Conservation (phyloP, 2,113 vertebrate genomes). For the Sisor rabdophorus region DNA sequence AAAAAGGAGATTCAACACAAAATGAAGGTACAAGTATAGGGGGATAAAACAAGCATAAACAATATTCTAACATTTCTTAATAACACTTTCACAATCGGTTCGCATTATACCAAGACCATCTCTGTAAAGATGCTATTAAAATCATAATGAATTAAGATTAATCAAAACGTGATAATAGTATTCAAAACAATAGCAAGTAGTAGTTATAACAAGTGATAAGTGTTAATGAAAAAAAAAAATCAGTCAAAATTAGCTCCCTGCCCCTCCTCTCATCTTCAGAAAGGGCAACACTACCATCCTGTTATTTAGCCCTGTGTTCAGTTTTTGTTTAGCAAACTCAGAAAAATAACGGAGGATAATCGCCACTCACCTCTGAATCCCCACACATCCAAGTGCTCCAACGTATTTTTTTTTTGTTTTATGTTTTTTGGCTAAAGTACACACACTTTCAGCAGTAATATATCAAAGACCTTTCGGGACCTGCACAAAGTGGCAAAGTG, state of each 20-base stretch:
- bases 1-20: slow-evolving; percentile 76
- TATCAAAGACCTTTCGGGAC: slow-evolving; percentile 66
- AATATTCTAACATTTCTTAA: slow-evolving; percentile 73
- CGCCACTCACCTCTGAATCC: slow-evolving; percentile 48
- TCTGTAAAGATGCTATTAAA: slow-evolving; percentile 67
- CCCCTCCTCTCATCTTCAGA: slow-evolving; percentile 68
- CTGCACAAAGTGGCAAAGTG: slow-evolving; percentile 69
- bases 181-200: slow-evolving; percentile 71
- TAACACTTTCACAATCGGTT: slow-evolving; percentile 73
- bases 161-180: slow-evolving; percentile 70
- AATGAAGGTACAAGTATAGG: slow-evolving; percentile 72
- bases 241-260: slow-evolving; percentile 72
- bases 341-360: slow-evolving; percentile 52
- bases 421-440: slow-evolving; percentile 60
- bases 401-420: no score
- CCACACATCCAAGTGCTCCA: slow-evolving; percentile 55
- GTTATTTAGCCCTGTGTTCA: slow-evolving; percentile 62
- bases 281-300: slow-evolving; percentile 72
- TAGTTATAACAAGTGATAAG: slow-evolving; percentile 75
- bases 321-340: slow-evolving; percentile 61
- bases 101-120: slow-evolving; percentile 71
- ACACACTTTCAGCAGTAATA: slow-evolving; percentile 63
- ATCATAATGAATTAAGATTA: slow-evolving; percentile 70
- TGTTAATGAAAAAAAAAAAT: slow-evolving; percentile 64
- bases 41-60: slow-evolving; percentile 67